A percentile compares a stretch with the other conserved stretches of the same genome.
phyloP scores from a whole-genome alignment of 1,140 invertebrate genomes.

The Drosophila ficusphila region DNA sequence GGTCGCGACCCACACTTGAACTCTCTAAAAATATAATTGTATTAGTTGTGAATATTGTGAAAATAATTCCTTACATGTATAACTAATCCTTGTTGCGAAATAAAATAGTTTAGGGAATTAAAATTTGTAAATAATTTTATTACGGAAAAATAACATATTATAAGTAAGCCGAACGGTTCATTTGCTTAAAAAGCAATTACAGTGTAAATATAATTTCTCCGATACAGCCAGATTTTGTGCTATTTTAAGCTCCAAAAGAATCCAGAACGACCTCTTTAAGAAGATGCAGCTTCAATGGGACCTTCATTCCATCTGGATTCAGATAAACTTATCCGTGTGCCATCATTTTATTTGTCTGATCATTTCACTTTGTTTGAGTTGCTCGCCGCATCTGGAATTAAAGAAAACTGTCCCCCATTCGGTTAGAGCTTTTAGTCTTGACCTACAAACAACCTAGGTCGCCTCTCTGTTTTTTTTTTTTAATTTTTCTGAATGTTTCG shows the following conservation, averaged over 20 bases:
- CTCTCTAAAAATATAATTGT: too few species aligned
- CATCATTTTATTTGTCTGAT: too few species aligned
- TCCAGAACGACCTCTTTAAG: neutral
- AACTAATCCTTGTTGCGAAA: too few species aligned
- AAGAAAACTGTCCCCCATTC: conserved; percentile 9
- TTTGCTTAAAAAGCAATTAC: neutral
- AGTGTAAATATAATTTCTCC: neutral
- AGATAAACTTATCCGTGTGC: neutral
- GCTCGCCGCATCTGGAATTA: conserved; percentile 22
- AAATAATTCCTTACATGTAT: too few species aligned
- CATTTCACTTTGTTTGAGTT: conserved; percentile 6
- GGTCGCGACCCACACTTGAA: too few species aligned
- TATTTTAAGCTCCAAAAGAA: neutral
- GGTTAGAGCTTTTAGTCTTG: conserved; percentile 24
- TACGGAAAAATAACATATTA: neutral
- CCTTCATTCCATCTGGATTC: neutral
- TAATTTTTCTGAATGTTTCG: neutral
- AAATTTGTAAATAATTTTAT: neutral
- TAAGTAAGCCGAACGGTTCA: too few species aligned
- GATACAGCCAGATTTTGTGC: neutral
- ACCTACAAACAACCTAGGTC: conserved; percentile 52
- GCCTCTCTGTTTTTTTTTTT: conserved; percentile 2
- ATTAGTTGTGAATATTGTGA: too few species aligned
- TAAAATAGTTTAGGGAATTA: too few species aligned
- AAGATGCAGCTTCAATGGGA: neutral